Evolutionary conservation across 2,113 vertebrate genomes (phyloP).

Genomic region (Aleadryas rufinucha): DNA sequence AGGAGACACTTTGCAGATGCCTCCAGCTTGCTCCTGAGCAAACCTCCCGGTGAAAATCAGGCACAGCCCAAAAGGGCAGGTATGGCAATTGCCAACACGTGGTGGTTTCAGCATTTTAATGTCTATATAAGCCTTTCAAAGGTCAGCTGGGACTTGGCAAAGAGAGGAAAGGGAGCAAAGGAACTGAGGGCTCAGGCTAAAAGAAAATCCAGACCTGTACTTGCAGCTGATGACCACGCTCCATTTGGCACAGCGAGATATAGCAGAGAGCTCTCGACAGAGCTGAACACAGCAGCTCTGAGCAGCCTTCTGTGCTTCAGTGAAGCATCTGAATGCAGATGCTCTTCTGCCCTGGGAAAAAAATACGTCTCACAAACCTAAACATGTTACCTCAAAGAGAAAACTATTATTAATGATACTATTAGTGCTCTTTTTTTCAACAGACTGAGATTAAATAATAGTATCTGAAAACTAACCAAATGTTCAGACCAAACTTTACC

Average conservation of each 20-base stretch:
- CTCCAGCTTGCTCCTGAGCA: background rate
- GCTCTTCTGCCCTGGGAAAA: background rate
- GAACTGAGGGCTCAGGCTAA: background rate
- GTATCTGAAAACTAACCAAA: background rate
- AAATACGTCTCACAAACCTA: background rate
- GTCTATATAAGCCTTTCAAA: background rate
- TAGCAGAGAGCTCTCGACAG: background rate
- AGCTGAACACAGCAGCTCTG: background rate
- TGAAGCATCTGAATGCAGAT: background rate
- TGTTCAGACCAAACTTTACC: background rate
- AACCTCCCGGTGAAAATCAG: background rate
- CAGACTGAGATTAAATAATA: background rate
- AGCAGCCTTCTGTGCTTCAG: background rate
- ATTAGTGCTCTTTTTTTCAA: background rate
- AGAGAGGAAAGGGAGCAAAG: background rate
- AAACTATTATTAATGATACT: background rate
- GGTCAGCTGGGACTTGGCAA: background rate
- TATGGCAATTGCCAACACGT: background rate
- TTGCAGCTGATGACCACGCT: background rate
- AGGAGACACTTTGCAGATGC: background rate
- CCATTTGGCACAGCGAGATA: fast-evolving
- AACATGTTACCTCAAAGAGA: background rate
- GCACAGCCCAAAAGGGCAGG: background rate
- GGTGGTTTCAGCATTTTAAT: background rate
- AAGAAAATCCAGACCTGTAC: background rate